These are phyloP conservation scores for Odobenus rosmarus DNA, from an alignment of 2,113 vertebrate genomes.

Conservation along the genomic window DNA sequence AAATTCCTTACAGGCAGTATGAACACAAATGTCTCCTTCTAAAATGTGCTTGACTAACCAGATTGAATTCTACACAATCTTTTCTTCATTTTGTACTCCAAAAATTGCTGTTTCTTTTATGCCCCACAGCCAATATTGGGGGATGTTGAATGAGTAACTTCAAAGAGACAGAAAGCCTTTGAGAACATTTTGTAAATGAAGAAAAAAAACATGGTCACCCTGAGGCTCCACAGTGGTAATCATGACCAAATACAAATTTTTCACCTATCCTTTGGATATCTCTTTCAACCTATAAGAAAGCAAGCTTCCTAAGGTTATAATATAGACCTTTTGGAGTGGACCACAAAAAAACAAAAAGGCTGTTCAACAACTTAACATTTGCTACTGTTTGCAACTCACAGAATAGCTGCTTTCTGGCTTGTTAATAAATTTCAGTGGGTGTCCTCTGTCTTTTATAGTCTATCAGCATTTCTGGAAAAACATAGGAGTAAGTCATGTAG, in stretches of 20 bases:
- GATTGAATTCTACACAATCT: constrained; percentile 5
- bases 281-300: constrained; percentile 46
- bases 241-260: constrained; percentile 58
- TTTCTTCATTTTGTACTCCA: constrained; percentile 52
- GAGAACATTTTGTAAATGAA: constrained; percentile 53
- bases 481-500: constrained; percentile 39
- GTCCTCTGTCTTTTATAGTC: constrained; percentile 53
- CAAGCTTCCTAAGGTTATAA: constrained; percentile 41
- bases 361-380: constrained; percentile 49
- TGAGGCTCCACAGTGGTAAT: constrained; percentile 35
- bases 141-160: constrained; percentile 27
- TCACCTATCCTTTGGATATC: constrained; percentile 29
- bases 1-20: constrained; percentile 34
- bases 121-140: not conserved
- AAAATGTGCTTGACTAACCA: constrained; percentile 9
- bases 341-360: not conserved
- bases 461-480: constrained; percentile 62
- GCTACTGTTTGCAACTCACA: constrained; percentile 60
- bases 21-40: constrained; percentile 51
- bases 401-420: constrained; percentile 60
- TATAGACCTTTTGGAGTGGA: constrained; percentile 54
- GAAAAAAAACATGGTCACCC: constrained; percentile 33
- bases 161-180: constrained; percentile 32
- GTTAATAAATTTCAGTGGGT: constrained; percentile 68
- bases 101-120: constrained; percentile 59